Conservation (phyloP, 2,888 invertebrate genomes). For the Norana najaformis region DNA sequence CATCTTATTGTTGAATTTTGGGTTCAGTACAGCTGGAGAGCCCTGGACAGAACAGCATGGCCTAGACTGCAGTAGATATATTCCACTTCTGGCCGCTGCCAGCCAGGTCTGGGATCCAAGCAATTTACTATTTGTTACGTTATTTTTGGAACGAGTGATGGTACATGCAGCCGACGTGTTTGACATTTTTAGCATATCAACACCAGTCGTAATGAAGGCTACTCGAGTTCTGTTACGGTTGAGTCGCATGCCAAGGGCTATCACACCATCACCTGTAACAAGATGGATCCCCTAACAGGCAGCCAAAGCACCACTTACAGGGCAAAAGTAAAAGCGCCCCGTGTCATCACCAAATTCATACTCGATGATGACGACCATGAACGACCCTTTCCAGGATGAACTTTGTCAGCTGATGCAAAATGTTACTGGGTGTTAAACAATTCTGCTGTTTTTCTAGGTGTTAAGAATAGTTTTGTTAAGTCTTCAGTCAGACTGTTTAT, state of each 20-base stretch:
- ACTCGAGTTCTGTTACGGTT: slow-evolving; percentile 22
- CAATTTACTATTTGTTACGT: too few relatives aligned
- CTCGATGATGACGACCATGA: slow-evolving; percentile 23
- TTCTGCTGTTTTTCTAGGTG: too few relatives aligned
- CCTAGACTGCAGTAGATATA: too few relatives aligned
- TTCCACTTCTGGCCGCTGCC: too few relatives aligned
- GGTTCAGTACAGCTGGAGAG: too few relatives aligned
- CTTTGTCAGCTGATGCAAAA: background rate
- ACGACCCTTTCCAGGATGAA: slow-evolving; percentile 16
- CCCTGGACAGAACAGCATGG: too few relatives aligned
- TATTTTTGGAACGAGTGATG: too few relatives aligned
- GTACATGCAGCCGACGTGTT: background rate
- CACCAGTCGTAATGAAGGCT: slow-evolving; percentile 16
- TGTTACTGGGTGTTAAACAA: background rate
- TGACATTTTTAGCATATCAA: background rate
- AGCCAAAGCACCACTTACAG: slow-evolving; percentile 21
- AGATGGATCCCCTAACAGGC: slow-evolving; percentile 16
- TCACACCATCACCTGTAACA: slow-evolving; percentile 26
- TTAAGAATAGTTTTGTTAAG: background rate
- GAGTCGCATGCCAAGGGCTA: slow-evolving; percentile 19
- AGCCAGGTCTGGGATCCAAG: too few relatives aligned
- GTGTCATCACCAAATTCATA: slow-evolving; percentile 25
- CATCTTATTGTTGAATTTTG: too few relatives aligned
- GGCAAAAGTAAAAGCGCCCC: slow-evolving; percentile 19
- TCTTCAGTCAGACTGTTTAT: background rate